Evolutionary conservation across 1,140 invertebrate genomes (phyloP).

Genomic region (Nasonia giraulti): DNA sequence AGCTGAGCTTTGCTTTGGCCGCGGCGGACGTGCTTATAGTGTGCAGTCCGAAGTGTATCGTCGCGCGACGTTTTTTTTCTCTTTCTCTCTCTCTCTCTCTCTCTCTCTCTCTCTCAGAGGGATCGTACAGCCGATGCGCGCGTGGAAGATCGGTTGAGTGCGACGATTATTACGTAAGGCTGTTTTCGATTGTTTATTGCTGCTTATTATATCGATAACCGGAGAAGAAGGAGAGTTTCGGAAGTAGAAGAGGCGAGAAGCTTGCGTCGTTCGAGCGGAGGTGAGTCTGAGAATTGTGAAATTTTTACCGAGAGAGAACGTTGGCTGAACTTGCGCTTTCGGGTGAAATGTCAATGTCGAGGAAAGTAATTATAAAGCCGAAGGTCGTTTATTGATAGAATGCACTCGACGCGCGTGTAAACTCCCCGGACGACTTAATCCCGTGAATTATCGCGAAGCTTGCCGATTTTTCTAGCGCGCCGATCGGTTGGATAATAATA

Average conservation of each 20-base stretch:
- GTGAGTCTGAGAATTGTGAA: neutral
- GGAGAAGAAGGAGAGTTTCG: neutral
- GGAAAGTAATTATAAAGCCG: no score
- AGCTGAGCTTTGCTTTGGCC: neutral
- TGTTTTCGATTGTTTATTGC: neutral
- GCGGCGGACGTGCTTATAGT: neutral
- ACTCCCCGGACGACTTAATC: no score
- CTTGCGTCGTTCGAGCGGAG: neutral
- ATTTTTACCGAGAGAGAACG: neutral
- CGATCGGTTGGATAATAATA: no score
- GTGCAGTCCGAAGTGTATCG: no score
- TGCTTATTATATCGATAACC: no score
- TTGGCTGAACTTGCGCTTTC: no score
- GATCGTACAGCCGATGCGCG: neutral
- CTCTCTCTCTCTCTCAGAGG: neutral
- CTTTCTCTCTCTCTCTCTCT: neutral
- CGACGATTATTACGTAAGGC: neutral
- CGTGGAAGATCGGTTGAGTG: neutral
- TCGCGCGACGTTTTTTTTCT: neutral
- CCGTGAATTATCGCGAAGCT: no score
- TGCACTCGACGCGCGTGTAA: no score
- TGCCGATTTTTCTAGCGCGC: no score
- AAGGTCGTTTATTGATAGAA: no score
- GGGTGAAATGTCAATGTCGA: no score
- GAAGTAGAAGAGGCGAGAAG: neutral